A percentile compares a stretch with the other conserved stretches of the same genome.
Evolutionary conservation across 37 sponge, comb jelly and placozoan genomes (phyloP).

Genomic region (Geodia barretti): DNA sequence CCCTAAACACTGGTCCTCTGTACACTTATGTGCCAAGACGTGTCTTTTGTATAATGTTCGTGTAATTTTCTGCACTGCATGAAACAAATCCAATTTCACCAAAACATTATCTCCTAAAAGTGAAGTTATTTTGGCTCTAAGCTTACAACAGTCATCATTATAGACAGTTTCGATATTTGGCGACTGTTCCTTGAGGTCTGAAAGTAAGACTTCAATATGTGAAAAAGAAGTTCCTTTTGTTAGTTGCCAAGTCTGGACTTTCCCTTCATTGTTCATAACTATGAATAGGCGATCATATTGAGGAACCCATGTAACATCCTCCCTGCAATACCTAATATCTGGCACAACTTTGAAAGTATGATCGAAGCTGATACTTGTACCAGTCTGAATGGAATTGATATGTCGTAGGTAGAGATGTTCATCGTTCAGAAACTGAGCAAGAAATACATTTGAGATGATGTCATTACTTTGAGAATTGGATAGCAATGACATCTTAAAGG

Average conservation of each 20-base stretch:
- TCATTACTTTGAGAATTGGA: slow-evolving; percentile 15
- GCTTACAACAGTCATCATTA: slow-evolving; percentile 46
- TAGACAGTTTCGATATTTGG: no score
- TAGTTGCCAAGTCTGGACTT: no score
- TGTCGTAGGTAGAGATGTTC: slow-evolving; percentile 22
- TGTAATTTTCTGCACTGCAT: slow-evolving; percentile 45
- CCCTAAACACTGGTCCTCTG: slow-evolving; percentile 35
- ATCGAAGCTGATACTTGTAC: slow-evolving; percentile 9
- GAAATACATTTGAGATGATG: background rate
- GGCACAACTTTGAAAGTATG: no score
- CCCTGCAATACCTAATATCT: no score
- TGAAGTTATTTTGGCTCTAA: background rate
- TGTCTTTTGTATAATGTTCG: slow-evolving; percentile 20
- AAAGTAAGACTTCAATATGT: background rate
- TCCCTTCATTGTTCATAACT: no score
- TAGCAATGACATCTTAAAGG: background rate
- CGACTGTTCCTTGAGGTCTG: no score
- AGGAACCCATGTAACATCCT: no score
- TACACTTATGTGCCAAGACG: background rate
- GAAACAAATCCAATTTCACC: slow-evolving; percentile 43
- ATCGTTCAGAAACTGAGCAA: slow-evolving; percentile 6
- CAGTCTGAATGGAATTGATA: background rate
- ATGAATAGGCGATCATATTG: no score
- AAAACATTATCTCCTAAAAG: slow-evolving; percentile 16
- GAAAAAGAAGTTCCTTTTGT: slow-evolving; percentile 31